A percentile compares a stretch with the other conserved stretches of the same genome.
Evolutionary conservation across 2,888 invertebrate species (phyloP).

Genomic region (Poecilus cupreus): DNA sequence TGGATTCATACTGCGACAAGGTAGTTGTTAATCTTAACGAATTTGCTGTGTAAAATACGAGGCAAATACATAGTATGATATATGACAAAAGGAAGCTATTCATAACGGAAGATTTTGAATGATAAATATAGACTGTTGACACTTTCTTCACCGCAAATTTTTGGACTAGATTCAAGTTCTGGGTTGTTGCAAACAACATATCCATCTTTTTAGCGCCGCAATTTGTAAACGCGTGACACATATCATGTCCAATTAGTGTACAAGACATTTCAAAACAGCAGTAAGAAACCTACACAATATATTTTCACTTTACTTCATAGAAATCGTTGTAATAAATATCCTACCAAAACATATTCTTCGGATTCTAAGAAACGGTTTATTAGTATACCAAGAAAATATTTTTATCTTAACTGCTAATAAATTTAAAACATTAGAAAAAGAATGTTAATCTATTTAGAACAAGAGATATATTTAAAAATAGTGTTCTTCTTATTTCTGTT

Average conservation of each 20-base stretch:
- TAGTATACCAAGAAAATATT: too few relatives aligned
- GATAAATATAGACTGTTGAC: constrained; percentile 13
- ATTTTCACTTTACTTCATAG: constrained; percentile 13
- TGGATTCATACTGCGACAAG: too few relatives aligned
- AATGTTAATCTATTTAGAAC: too few relatives aligned
- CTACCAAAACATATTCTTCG: background rate
- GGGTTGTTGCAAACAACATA: constrained; percentile 1
- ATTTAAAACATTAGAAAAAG: too few relatives aligned
- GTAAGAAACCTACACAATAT: background rate
- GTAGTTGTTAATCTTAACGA: too few relatives aligned
- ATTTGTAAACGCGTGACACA: constrained; percentile 33
- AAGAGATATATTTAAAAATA: too few relatives aligned
- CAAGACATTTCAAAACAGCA: constrained; percentile 17
- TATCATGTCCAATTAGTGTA: constrained; percentile 33
- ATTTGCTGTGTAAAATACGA: too few relatives aligned
- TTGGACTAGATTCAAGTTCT: constrained; percentile 27
- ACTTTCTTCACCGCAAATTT: background rate
- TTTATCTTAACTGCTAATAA: background rate
- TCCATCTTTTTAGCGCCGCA: constrained; percentile 35
- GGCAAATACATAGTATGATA: too few relatives aligned
- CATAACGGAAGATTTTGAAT: background rate
- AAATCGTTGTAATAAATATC: background rate
- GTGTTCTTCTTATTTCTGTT: too few relatives aligned
- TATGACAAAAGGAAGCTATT: constrained; percentile 13
- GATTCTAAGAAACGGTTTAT: background rate